These are phyloP conservation scores for Microctonus hyperodae DNA, from an alignment of 2,888 invertebrate genomes.

Conservation along the genomic window DNA sequence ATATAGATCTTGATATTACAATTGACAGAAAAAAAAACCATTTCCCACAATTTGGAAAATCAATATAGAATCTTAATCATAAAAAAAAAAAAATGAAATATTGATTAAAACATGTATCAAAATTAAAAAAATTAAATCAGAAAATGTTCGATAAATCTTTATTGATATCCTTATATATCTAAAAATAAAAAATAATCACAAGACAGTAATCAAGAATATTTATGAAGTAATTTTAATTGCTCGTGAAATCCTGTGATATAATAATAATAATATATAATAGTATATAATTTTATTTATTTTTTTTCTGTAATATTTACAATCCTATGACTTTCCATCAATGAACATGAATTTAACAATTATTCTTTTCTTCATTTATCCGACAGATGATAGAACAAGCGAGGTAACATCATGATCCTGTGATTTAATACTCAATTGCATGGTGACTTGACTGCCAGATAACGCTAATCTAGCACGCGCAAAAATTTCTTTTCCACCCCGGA, in stretches of 20 bases:
- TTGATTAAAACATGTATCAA: background rate
- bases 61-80: background rate
- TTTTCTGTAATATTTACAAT: background rate
- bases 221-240: background rate
- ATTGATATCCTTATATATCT: background rate
- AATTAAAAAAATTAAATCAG: background rate
- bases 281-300: constrained; percentile 1
- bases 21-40: background rate
- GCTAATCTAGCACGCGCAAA: constrained; percentile 85
- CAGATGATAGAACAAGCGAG: constrained; percentile 84
- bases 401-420: constrained; percentile 86
- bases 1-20: background rate
- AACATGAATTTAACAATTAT: background rate
- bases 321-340: background rate
- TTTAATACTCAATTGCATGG: constrained; percentile 91
- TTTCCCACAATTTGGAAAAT: background rate
- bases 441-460: constrained; percentile 81
- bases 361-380: constrained; percentile 70
- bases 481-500: constrained; percentile 90
- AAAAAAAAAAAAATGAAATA: background rate
- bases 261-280: constrained; percentile 9
- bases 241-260: background rate
- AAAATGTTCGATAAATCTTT: background rate
- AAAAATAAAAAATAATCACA: constrained; percentile 1
- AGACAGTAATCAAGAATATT: background rate